These are phyloP conservation scores for Tinamus guttatus DNA, from an alignment of 2,113 vertebrate species.

Conservation along the genomic window DNA sequence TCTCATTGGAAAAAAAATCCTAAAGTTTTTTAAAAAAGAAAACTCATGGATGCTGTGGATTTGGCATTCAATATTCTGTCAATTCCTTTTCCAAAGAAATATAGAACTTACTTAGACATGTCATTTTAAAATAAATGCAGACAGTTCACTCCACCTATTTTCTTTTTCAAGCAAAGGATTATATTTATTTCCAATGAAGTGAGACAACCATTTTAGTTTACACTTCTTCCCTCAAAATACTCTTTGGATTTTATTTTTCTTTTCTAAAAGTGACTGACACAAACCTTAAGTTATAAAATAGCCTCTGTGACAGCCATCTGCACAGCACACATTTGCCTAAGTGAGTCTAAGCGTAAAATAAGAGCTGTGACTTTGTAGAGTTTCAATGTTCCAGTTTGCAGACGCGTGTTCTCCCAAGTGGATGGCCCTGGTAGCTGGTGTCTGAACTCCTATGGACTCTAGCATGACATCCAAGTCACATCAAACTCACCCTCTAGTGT, in stretches of 20 bases:
- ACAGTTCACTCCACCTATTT: not conserved
- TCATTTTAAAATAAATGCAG: conserved; percentile 32
- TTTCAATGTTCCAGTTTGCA: not conserved
- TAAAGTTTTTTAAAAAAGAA: not conserved
- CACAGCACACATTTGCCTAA: not conserved
- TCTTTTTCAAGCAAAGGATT: not conserved
- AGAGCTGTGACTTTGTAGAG: not conserved
- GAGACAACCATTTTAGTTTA: not conserved
- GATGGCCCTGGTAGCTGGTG: not conserved
- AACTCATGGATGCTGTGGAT: not conserved
- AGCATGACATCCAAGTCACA: not conserved
- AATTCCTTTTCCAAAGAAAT: not conserved
- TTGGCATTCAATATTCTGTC: conserved; percentile 10
- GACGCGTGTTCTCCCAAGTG: not conserved
- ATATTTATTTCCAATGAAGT: not conserved
- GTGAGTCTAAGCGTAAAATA: not conserved
- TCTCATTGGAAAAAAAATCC: not conserved
- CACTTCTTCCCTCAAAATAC: not conserved
- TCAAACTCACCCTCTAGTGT: not conserved
- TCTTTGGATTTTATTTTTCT: not conserved
- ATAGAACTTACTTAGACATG: not conserved
- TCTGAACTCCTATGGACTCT: not conserved
- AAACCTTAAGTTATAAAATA: conserved; percentile 9
- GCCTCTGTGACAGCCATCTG: conserved; percentile 7
- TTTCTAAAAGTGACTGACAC: not conserved